Conservation (phyloP, 2,113 vertebrate genomes). For the Dendrocopos noguchii region DNA sequence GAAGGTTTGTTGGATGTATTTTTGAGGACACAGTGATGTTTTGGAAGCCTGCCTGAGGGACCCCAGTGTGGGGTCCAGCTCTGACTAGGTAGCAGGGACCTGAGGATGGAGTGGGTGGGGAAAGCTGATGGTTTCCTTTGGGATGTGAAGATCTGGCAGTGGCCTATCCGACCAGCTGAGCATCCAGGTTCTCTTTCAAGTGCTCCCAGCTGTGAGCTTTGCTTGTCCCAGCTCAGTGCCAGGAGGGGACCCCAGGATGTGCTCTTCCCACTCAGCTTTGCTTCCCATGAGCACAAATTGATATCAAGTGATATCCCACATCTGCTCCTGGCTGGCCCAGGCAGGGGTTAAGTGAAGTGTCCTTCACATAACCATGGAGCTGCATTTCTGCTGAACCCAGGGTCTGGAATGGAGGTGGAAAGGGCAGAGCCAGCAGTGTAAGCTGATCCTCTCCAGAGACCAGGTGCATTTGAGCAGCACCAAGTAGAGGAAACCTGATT, state of each 20-base stretch:
- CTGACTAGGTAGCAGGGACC: background rate
- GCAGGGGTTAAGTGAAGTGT: background rate
- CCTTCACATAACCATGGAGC: background rate
- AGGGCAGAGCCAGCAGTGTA: constrained; percentile 23
- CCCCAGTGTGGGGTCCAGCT: background rate
- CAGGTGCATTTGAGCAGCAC: background rate
- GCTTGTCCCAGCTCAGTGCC: background rate
- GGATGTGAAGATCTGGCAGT: background rate
- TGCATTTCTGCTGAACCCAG: background rate
- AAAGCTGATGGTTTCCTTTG: background rate
- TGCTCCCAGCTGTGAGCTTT: background rate
- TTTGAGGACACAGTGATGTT: too few relatives aligned
- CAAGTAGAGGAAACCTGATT: constrained; percentile 29
- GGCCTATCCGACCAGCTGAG: background rate
- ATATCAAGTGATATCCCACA: background rate
- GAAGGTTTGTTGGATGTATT: too few relatives aligned
- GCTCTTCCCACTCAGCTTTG: background rate
- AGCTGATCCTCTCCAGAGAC: constrained; percentile 22
- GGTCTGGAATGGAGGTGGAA: background rate
- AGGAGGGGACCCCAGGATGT: fast-evolving
- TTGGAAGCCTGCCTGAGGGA: background rate
- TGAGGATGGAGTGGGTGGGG: background rate
- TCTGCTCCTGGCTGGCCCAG: background rate
- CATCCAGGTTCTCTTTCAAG: background rate
- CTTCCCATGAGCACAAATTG: background rate